Base-by-base conservation (phyloP, 2,113 vertebrate species). In the Macrotus californicus region DNA sequence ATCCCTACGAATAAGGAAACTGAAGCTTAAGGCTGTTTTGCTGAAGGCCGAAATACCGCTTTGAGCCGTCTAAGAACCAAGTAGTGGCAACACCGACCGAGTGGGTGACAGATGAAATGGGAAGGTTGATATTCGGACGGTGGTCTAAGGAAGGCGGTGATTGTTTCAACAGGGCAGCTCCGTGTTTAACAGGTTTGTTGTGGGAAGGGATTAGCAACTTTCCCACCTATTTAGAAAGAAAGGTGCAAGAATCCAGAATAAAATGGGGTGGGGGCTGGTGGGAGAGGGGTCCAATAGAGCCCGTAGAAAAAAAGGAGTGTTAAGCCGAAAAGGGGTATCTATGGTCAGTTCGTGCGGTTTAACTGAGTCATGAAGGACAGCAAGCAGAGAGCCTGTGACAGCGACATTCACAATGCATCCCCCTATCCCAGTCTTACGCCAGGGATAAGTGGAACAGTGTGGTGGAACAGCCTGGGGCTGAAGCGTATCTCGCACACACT, bases 171-270 rank as follows among this genome's bases (percentile, higher is more conserved):
- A 13, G 67, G 66, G 79, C 41, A 89, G 94, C 69, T 85, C 59
- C 1, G 22, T 4, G n/a, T 93, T 89, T 59, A 83, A 82, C 91
- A 52, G 1, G 54, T 43, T 59, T 61, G 50, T 48, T 59, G 66
- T 79, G 89, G 89, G 87, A 84, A 88, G 80, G 69, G 77, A 91
- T 86, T 59, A 87, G 77, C 82, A 96, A 94, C 94, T 96, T 97
- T 84, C 88, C 89, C 89, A 70, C 86, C 43, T 94, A 90, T 83
- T 95, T 86, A 91, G 91, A 61, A 92, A 89, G 26, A 82, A 90
- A 95, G 84, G 29, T 64, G 66, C 59, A 94, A 76, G 70, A 82
- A 72, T 31, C 18, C 56, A 54, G 83, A n/a, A 29, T 21, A 31
- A 43, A 69, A 76, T 4, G 4, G 13, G 21, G 22, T 4, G 2